Evolutionary conservation across 2,797 vertebrate species (phyloP).

Genomic region (Gila robusta): DNA sequence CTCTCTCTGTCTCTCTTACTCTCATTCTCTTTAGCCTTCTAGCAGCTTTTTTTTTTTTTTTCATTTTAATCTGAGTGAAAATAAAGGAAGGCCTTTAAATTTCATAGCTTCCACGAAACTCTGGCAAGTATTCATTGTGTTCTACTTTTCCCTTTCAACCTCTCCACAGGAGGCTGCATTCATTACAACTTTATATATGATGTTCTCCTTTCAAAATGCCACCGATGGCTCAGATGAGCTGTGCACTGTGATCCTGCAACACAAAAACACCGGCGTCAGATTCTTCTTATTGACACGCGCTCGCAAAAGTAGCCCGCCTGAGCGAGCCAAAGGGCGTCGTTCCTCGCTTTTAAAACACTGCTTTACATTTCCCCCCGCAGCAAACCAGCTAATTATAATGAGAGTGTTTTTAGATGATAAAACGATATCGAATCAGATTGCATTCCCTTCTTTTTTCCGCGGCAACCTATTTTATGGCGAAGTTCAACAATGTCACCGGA

Average conservation of each 20-base stretch:
- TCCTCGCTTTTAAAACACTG: conserved; percentile 60
- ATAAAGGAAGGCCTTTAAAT: conserved; percentile 85
- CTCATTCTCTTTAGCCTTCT: conserved; percentile 35
- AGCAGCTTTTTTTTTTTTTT: conserved; percentile 50
- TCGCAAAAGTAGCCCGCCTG: conserved; percentile 69
- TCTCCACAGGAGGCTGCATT: conserved; percentile 82
- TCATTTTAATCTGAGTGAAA: conserved; percentile 85
- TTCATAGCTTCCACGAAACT: conserved; percentile 83
- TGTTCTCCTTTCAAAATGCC: conserved; percentile 86
- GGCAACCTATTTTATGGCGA: conserved; percentile 67
- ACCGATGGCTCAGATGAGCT: conserved; percentile 87
- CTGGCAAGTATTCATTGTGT: conserved; percentile 82
- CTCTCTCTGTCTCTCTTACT: conserved; percentile 58
- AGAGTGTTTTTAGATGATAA: conserved; percentile 55
- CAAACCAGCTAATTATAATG: conserved; percentile 68
- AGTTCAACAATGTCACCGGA: conserved; percentile 77
- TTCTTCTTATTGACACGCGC: conserved; percentile 83
- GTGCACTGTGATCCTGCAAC: conserved; percentile 83
- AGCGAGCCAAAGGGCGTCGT: conserved; percentile 57
- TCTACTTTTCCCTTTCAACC: conserved; percentile 81
- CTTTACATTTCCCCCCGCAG: conserved; percentile 56
- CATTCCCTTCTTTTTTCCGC: conserved; percentile 28
- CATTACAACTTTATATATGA: conserved; percentile 89
- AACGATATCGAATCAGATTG: conserved; percentile 53
- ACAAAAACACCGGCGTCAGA: conserved; percentile 83